Percentiles rank a stretch among this genome's conserved stretches.
These are phyloP conservation scores for Aspiorhynchus laticeps DNA, from an alignment of 2,113 vertebrate species.

Conservation along the genomic window DNA sequence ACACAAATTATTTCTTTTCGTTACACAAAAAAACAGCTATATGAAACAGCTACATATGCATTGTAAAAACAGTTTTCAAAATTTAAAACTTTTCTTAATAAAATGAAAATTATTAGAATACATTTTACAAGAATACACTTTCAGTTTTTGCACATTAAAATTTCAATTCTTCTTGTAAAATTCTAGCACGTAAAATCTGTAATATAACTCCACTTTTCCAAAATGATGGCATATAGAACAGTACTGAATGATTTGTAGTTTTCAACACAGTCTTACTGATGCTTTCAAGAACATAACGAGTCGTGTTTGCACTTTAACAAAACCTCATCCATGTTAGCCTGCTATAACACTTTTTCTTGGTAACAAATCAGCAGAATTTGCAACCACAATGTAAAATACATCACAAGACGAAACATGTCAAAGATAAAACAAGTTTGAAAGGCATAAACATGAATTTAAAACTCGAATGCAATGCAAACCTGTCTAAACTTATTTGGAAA, in stretches of 20 bases:
- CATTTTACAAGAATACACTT: too few relatives aligned
- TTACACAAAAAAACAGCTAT: too few relatives aligned
- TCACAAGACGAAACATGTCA: background rate
- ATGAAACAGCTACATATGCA: too few relatives aligned
- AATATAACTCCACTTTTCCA: too few relatives aligned
- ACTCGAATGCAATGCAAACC: background rate
- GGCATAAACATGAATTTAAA: background rate
- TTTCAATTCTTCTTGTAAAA: too few relatives aligned
- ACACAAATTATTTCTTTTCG: too few relatives aligned
- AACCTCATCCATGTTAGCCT: background rate
- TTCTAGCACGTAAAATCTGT: too few relatives aligned
- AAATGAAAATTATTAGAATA: too few relatives aligned
- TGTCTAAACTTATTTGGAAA: background rate
- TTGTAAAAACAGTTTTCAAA: too few relatives aligned
- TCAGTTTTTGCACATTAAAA: too few relatives aligned
- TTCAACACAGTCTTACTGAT: background rate
- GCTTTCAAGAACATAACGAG: background rate
- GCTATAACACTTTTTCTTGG: background rate
- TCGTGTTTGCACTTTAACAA: background rate
- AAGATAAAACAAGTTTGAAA: background rate
- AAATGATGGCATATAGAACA: background rate
- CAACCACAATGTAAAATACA: background rate
- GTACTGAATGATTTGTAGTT: background rate
- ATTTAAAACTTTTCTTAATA: too few relatives aligned
- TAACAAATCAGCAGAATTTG: background rate